These are phyloP conservation scores for Antennarius striatus DNA, from an alignment of 2,113 vertebrate species.

Conservation along the genomic window DNA sequence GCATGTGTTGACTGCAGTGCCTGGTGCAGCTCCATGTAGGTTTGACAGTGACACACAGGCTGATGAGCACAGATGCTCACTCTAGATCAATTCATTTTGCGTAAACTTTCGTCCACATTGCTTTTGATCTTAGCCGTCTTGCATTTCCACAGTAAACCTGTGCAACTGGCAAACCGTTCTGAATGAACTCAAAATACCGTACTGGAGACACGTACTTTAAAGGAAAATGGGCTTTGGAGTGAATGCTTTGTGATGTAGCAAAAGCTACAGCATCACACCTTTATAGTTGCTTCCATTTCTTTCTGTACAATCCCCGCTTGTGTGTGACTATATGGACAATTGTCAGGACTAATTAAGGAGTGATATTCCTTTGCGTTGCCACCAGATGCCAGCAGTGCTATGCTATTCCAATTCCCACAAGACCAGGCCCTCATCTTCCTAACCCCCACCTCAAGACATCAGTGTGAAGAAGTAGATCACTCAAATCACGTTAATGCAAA, in stretches of 20 bases:
- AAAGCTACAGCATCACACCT: constrained; percentile 10
- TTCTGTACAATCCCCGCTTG: background rate
- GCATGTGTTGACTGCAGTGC: constrained; percentile 30
- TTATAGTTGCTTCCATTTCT: constrained; percentile 1
- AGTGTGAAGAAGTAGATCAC: constrained; percentile 79
- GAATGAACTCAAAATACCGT: constrained; percentile 18
- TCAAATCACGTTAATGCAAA: constrained; percentile 81
- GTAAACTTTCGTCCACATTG: constrained; percentile 28
- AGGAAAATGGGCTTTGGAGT: constrained; percentile 12
- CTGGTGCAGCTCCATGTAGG: constrained; percentile 13
- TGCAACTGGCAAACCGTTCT: background rate
- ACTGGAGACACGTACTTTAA: constrained; percentile 9
- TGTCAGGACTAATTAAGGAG: constrained; percentile 50
- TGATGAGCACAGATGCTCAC: constrained; percentile 13
- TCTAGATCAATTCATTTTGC: constrained; percentile 35
- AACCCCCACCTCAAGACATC: constrained; percentile 47
- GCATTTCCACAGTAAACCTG: constrained; percentile 27
- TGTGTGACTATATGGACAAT: constrained; percentile 20
- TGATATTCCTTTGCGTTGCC: constrained; percentile 68
- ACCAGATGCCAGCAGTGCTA: constrained; percentile 80
- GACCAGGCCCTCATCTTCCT: constrained; percentile 19
- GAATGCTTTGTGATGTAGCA: background rate
- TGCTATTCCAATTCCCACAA: constrained; percentile 61
- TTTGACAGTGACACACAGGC: constrained; percentile 36
- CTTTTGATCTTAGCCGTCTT: constrained; percentile 27